Base-by-base conservation (phyloP, 1,140 invertebrate genomes). In the Apis laboriosa region DNA sequence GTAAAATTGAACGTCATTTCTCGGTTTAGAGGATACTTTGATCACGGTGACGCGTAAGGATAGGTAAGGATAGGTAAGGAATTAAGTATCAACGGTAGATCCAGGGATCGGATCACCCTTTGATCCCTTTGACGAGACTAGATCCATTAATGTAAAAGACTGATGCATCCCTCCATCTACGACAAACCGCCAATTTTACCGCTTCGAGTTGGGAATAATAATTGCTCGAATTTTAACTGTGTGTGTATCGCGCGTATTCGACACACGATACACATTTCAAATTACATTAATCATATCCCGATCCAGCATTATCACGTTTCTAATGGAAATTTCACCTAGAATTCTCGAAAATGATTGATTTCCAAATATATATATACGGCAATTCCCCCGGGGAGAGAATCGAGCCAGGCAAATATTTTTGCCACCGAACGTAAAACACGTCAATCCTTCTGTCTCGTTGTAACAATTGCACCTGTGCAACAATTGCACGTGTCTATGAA, bases 101-200 rank as follows among this genome's bases (percentile, higher is more conserved):
- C 28, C 34, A n/a, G 70, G 56, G 55, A 43, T 66, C 55, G 24
- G 77, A 84, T 87, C 34, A 43, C 34, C 34, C 34, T 43, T 87
- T 74, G 83, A 66, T 85, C 82, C 86, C 74, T 77, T 84, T 80
- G 85, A 73, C 64, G 51, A 60, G 72, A 60, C 77, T 64, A 74
- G 75, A 78, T 78, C 75, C 75, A 87, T 85, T 83, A 87, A 56
- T 55, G 78, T 68, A 63, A 85, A 77, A 84, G 67, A 82, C 75
- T 75, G 78, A 86, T 84, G 80, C 61, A 64, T 75, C 61, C 61
- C 3, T 24, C 24, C 74, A 11, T 63, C 61, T 13, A 51, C 24
- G 67, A 24, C 12, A n/a, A 49, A 24, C 49, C 67, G 24, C n/a
- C 49, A 19, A 70, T 53, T 55, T 66, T 66, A 13, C 13, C 19